Base-by-base conservation (phyloP, 2,888 invertebrate genomes). In the Timema podura region DNA sequence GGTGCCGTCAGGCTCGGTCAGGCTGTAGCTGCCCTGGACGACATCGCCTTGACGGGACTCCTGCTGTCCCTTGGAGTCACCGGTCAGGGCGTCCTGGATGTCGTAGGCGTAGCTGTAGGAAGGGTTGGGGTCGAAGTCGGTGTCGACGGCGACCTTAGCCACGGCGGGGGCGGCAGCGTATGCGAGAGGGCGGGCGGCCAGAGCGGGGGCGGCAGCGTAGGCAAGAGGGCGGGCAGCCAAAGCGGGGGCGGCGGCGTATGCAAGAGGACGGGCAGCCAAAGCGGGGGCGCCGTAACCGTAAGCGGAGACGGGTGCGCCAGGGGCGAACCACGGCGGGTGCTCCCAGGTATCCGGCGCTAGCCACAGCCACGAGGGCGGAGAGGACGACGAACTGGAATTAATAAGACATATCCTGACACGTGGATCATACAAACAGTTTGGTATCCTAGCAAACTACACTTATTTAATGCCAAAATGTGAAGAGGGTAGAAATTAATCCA, bases 341-440 rank as follows among this genome's bases (percentile, higher is more conserved):
- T 48, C 66, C 69, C 44, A 71, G 6, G 68, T 69, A 16, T 6
- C 72, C 74, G 54, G 73, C 73, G 65, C 65, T 64, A 57, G 74
- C 75, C 48, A 70, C 72, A 67, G 74, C 75, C 67, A 73, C 68
- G 51, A 74, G 51, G 70, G 73, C 72, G 71, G 71, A 67, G 65
- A 74, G 68, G 64, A 69, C 61, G 65, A 71, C 49, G n/a, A 73
- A 46, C 73, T 73, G 73, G 44, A 61, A 30, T 30, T 13, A 13
- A 16, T 10, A 61, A 57, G 13, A n/a, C 30, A 30, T 30, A 30
- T 30, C 30, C 30, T 30, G 30, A 30, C 30, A 30, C 30, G 30
- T 30, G 30, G 30, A 30, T 30, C 30, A 2, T 30, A 3, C 30
- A 30, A 30, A 30, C 30, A 30, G 30, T 30, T 30, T 30, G 1